Evolutionary conservation across 2,113 vertebrate species (phyloP).

Genomic region (Formicarius rufipectus): DNA sequence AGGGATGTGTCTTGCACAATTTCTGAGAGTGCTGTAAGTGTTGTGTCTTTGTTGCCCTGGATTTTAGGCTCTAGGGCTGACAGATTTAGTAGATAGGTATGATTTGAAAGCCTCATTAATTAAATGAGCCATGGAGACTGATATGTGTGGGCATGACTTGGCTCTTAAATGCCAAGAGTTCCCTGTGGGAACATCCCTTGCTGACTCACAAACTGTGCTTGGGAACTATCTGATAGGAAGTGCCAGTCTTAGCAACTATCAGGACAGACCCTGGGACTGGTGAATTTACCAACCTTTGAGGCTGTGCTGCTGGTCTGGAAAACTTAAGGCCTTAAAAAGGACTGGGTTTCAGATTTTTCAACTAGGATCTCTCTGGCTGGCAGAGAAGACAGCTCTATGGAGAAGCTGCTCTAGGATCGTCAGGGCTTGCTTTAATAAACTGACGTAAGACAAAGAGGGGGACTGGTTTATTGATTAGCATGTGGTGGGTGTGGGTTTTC

Average conservation of each 20-base stretch:
- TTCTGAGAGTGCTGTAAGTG: neutral
- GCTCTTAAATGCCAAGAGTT: neutral
- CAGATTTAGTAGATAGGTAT: neutral
- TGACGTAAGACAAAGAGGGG: neutral
- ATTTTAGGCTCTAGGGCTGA: neutral
- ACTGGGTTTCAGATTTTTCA: neutral
- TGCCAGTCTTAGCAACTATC: neutral
- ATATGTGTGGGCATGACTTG: neutral
- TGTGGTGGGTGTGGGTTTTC: neutral
- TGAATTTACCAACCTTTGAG: neutral
- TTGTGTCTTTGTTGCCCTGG: neutral
- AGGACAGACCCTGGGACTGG: neutral
- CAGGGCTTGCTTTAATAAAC: neutral
- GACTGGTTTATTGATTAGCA: neutral
- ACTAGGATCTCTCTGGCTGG: neutral
- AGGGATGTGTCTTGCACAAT: neutral
- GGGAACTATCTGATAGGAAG: neutral
- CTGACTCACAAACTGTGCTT: neutral
- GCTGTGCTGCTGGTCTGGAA: neutral
- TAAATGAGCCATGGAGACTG: neutral
- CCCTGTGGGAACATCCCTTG: neutral
- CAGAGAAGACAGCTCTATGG: neutral
- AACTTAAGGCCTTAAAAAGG: neutral
- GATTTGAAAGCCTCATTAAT: neutral
- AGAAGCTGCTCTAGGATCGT: neutral